Evolutionary conservation across 1,140 invertebrate species (phyloP).

Genomic region (Bicyclus anynana): DNA sequence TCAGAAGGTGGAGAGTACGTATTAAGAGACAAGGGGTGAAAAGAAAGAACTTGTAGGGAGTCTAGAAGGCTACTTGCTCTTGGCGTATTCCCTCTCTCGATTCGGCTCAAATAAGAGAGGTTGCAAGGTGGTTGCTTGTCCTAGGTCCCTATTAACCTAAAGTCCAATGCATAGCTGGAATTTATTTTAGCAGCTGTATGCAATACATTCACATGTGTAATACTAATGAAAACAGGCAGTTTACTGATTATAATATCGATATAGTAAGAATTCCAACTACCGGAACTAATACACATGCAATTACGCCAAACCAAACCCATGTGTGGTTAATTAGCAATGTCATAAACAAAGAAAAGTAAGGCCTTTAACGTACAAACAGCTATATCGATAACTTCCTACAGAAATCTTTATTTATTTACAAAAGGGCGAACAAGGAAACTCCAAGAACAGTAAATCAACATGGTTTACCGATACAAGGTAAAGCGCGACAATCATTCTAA

Average conservation of each 20-base stretch:
- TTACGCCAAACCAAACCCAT: neutral
- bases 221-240: too few species aligned
- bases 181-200: too few species aligned
- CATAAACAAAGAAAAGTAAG: neutral
- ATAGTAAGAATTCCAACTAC: neutral
- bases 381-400: neutral
- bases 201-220: too few species aligned
- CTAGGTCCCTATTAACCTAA: too few species aligned
- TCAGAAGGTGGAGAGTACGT: too few species aligned
- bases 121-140: too few species aligned
- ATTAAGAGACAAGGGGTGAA: too few species aligned
- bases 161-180: too few species aligned
- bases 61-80: too few species aligned
- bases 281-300: neutral
- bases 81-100: too few species aligned
- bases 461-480: constrained; percentile 23
- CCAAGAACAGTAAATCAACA: constrained; percentile 20
- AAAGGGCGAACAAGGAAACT: constrained; percentile 28
- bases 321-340: neutral
- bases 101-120: too few species aligned
- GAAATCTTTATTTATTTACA: neutral
- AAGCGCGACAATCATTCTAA: constrained; percentile 29
- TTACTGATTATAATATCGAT: neutral
- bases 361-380: neutral
- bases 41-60: too few species aligned